phyloP scores from a whole-genome alignment of 1,140 invertebrate species.

The Hydropsyche tenuis region DNA sequence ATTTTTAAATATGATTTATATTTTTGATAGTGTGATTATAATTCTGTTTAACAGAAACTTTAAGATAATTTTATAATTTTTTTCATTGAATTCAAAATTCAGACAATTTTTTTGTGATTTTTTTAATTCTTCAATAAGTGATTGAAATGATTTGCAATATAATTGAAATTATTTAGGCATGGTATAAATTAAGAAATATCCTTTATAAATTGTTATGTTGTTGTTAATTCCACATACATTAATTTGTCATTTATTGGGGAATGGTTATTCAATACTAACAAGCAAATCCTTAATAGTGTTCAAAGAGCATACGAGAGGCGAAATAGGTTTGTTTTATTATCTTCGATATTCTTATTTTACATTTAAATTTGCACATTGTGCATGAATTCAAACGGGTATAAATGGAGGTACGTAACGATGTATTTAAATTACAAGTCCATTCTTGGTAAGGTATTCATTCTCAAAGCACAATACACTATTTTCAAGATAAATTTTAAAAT shows the following conservation, averaged over 20 bases:
- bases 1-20: slow-evolving; percentile 33
- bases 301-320: slow-evolving; percentile 36
- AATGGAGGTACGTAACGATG: slow-evolving; percentile 44
- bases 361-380: slow-evolving; percentile 44
- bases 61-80: slow-evolving; percentile 46
- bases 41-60: slow-evolving; percentile 50
- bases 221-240: slow-evolving; percentile 47
- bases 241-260: slow-evolving; percentile 41
- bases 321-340: slow-evolving; percentile 42
- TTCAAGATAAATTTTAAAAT: too few relatives aligned
- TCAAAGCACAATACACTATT: slow-evolving; percentile 38
- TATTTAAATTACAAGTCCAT: slow-evolving; percentile 42
- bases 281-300: slow-evolving; percentile 42
- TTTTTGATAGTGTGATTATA: slow-evolving; percentile 45
- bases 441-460: slow-evolving; percentile 36
- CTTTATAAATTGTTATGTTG: slow-evolving; percentile 48
- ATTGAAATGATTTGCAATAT: slow-evolving; percentile 49
- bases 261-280: slow-evolving; percentile 48
- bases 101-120: slow-evolving; percentile 50
- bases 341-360: slow-evolving; percentile 43
- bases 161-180: slow-evolving; percentile 50
- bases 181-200: slow-evolving; percentile 46
- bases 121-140: slow-evolving; percentile 45
- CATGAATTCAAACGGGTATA: slow-evolving; percentile 49
- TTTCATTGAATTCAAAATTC: slow-evolving; percentile 50